Conservation (phyloP, 2,113 vertebrate species). For the Lates calcarifer region DNA sequence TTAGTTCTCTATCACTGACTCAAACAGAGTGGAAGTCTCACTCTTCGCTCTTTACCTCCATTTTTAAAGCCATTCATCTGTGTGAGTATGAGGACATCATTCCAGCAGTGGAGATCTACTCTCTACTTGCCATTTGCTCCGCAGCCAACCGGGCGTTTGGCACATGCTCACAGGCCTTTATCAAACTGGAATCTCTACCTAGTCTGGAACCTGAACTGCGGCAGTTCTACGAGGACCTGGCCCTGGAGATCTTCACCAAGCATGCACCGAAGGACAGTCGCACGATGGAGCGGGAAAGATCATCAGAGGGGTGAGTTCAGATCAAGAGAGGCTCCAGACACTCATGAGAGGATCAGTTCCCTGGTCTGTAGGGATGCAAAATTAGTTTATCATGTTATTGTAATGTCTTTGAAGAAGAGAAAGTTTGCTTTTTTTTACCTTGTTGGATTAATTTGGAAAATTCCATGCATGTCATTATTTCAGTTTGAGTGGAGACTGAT, state of each 20-base stretch:
- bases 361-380: background rate
- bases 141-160: conserved; percentile 90
- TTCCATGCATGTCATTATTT: too few relatives aligned
- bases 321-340: background rate
- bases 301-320: conserved; percentile 87
- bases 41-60: background rate
- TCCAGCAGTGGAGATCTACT: conserved; percentile 95
- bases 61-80: conserved; percentile 89
- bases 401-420: background rate
- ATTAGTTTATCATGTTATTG: background rate
- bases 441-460: too few relatives aligned
- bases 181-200: conserved; percentile 94
- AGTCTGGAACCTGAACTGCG: conserved; percentile 88
- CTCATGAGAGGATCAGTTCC: too few relatives aligned
- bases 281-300: conserved; percentile 81
- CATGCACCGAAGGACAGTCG: conserved; percentile 88
- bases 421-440: too few relatives aligned
- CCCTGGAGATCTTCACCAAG: conserved; percentile 95
- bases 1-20: background rate
- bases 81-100: conserved; percentile 96
- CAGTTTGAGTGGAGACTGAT: background rate
- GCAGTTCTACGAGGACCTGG: conserved; percentile 94
- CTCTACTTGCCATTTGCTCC: conserved; percentile 91
- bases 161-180: conserved; percentile 95
- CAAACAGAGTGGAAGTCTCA: background rate